Evolutionary conservation across 53 echinoderm and acorn worm species (phyloP).

Genomic region (Apostichopus leukothele): DNA sequence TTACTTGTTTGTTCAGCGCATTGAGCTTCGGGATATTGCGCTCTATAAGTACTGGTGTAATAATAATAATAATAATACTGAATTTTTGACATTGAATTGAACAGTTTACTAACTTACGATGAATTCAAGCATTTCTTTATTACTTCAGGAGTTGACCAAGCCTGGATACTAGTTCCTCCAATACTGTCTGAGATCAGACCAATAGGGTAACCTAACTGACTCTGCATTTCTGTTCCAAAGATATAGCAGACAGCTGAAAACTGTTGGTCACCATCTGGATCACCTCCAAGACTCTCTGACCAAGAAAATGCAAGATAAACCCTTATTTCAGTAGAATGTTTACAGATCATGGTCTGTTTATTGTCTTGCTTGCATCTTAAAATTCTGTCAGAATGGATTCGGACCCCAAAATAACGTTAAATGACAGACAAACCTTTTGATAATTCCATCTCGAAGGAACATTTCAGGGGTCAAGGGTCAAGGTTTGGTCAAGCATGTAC

Average conservation of each 20-base stretch:
- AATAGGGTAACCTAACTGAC: conserved; percentile 72
- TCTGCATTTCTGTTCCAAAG: conserved; percentile 76
- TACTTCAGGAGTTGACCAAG: conserved; percentile 76
- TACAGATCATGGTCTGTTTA: no score
- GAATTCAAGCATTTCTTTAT: conserved; percentile 46
- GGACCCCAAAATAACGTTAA: neutral
- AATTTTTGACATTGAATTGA: no score
- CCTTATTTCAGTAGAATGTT: no score
- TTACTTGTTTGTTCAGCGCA: no score
- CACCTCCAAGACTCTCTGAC: neutral
- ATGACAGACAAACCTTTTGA: neutral
- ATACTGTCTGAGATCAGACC: conserved; percentile 76
- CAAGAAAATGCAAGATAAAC: neutral
- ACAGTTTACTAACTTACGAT: neutral
- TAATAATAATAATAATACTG: no score
- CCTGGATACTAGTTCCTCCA: conserved; percentile 75
- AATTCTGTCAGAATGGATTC: no score
- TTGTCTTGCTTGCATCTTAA: no score
- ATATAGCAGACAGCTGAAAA: conserved; percentile 93
- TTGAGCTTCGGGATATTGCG: no score
- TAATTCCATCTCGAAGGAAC: no score
- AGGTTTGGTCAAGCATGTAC: no score
- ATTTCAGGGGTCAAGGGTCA: no score
- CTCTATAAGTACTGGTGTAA: no score
- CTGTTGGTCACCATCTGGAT: conserved; percentile 10